Evolutionary conservation across 2,113 vertebrate genomes (phyloP).

Genomic region (Synodontis membranacea): DNA sequence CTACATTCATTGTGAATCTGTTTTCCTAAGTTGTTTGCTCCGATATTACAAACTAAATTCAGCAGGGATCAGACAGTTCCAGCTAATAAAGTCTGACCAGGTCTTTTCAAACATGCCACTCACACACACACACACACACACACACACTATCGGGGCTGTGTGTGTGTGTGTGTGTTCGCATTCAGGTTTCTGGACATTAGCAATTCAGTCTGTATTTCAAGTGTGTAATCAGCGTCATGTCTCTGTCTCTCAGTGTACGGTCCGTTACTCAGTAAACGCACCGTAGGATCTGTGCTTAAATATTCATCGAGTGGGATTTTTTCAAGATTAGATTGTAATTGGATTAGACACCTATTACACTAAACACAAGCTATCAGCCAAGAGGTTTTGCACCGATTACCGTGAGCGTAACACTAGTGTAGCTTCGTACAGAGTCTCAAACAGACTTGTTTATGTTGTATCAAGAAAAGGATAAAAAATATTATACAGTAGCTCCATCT

Average conservation of each 20-base stretch:
- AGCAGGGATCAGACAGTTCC: constrained; percentile 13
- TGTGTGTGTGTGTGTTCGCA: neutral
- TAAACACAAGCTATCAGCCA: no score
- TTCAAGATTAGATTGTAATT: neutral
- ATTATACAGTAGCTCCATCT: no score
- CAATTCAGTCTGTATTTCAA: neutral
- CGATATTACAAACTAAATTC: constrained; percentile 3
- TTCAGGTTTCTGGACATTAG: constrained; percentile 2
- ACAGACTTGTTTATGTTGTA: no score
- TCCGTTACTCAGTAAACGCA: neutral
- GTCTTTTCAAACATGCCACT: neutral
- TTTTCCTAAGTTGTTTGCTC: neutral
- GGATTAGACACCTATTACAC: neutral
- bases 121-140: neutral
- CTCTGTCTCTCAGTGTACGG: neutral
- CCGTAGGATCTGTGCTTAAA: neutral
- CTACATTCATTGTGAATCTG: neutral
- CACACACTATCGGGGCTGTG: neutral
- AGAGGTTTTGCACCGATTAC: neutral
- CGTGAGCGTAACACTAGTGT: no score
- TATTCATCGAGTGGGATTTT: neutral
- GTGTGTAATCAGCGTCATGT: neutral
- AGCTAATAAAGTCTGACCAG: constrained; percentile 7
- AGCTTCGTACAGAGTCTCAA: no score
- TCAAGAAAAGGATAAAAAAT: no score